A percentile compares a stretch with the other conserved stretches of the same genome.
Evolutionary conservation across 2,113 vertebrate species (phyloP).

Genomic region (Gnathochromis pfefferi): DNA sequence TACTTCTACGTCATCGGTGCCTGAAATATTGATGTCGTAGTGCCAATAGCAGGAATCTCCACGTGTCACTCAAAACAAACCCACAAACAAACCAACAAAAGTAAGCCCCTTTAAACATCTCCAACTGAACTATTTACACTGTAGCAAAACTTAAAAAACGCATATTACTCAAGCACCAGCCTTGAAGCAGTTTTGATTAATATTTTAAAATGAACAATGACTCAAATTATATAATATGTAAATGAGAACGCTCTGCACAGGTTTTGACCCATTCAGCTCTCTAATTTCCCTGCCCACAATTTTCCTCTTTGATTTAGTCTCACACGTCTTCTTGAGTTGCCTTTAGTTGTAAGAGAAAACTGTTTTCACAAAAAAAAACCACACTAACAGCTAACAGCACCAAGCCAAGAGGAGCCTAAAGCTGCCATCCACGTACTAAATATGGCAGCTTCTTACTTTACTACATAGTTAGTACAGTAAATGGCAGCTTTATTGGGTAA

Average conservation of each 20-base stretch:
- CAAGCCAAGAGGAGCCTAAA: not conserved
- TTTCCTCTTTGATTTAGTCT: not conserved
- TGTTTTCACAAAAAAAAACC: not conserved
- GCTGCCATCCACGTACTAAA: not conserved
- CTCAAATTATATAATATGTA: not conserved
- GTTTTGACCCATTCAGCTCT: not conserved
- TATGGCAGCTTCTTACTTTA: not conserved
- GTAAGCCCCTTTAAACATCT: not conserved
- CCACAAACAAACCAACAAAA: not conserved
- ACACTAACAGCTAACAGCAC: not conserved
- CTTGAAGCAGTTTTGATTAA: not conserved
- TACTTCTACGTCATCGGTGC: not conserved
- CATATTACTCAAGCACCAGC: not conserved
- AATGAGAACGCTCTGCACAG: not conserved
- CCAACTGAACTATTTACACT: not conserved
- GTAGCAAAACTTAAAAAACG: not conserved
- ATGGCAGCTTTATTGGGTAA: not conserved
- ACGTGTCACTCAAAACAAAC: not conserved
- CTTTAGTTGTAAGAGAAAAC: not conserved
- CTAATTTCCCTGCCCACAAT: not conserved
- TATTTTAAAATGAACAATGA: not conserved
- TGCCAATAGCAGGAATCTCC: not conserved
- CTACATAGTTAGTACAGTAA: not conserved
- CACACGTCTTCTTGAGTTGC: not conserved
- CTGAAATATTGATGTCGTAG: conserved; percentile 10